Evolutionary conservation across 1,140 invertebrate genomes (phyloP).

Genomic region (Portunus trituberculatus): DNA sequence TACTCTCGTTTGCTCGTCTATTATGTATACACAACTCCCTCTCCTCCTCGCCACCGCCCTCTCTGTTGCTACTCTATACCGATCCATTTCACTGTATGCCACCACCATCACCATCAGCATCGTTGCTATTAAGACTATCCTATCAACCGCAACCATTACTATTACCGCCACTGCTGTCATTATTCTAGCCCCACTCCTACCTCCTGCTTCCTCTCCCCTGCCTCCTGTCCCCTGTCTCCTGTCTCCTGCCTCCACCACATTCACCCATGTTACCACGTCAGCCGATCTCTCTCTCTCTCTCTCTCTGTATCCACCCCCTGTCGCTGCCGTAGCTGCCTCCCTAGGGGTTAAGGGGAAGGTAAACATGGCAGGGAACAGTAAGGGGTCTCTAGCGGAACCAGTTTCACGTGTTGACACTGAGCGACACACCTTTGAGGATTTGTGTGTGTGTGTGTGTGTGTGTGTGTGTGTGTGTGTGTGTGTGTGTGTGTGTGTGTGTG

Average conservation of each 20-base stretch:
- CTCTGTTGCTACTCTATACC: too few species aligned
- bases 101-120: too few species aligned
- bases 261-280: background rate
- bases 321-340: background rate
- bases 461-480: too few species aligned
- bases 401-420: background rate
- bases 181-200: background rate
- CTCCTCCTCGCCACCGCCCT: too few species aligned
- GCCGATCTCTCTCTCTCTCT: too few species aligned
- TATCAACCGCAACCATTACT: background rate
- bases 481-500: too few species aligned
- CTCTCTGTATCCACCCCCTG: background rate
- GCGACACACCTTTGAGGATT: background rate
- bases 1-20: too few species aligned
- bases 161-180: background rate
- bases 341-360: background rate
- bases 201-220: background rate
- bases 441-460: constrained; percentile 5
- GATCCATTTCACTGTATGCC: too few species aligned
- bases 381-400: background rate
- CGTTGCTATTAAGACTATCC: background rate
- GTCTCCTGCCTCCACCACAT: background rate
- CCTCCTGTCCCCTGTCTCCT: background rate
- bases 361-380: background rate
- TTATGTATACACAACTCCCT: too few species aligned